Evolutionary conservation across 2,797 vertebrate species (phyloP).

Genomic region (Onychomys arenicola): DNA sequence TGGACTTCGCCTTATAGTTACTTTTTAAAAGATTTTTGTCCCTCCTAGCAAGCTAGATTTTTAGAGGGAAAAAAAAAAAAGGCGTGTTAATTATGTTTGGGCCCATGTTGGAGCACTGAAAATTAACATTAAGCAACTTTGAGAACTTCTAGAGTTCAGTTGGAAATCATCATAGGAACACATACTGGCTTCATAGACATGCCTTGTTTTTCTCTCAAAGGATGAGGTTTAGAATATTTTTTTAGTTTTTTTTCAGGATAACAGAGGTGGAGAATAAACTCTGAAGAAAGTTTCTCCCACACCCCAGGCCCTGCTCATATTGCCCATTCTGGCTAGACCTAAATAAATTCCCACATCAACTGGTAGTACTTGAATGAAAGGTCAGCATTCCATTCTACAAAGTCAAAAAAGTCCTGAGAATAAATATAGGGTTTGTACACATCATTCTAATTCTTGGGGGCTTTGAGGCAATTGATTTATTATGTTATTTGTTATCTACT

Average conservation of each 20-base stretch:
- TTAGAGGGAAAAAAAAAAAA: neutral
- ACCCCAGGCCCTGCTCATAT: neutral
- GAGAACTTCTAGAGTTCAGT: neutral
- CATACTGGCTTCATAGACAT: neutral
- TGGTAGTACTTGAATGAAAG: neutral
- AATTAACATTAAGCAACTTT: neutral
- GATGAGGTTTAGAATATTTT: constrained; percentile 27
- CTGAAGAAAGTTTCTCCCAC: neutral
- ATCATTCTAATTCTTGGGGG: neutral
- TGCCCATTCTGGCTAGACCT: neutral
- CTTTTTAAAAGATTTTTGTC: neutral
- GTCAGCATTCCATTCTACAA: neutral
- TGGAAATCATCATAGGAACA: constrained; percentile 21
- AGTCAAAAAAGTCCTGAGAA: neutral
- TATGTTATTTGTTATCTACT: constrained; percentile 46
- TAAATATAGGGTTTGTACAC: neutral
- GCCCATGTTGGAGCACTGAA: neutral
- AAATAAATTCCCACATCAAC: neutral
- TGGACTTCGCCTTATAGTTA: neutral
- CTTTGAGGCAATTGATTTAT: neutral
- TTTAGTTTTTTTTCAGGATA: neutral
- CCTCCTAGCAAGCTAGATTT: neutral
- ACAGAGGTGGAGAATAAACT: neutral
- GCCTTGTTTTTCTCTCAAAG: neutral
- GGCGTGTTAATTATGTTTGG: neutral